These are phyloP conservation scores for Ophiothrix spiculata DNA, from an alignment of 35 echinoderm and acorn worm species.

Conservation along the genomic window DNA sequence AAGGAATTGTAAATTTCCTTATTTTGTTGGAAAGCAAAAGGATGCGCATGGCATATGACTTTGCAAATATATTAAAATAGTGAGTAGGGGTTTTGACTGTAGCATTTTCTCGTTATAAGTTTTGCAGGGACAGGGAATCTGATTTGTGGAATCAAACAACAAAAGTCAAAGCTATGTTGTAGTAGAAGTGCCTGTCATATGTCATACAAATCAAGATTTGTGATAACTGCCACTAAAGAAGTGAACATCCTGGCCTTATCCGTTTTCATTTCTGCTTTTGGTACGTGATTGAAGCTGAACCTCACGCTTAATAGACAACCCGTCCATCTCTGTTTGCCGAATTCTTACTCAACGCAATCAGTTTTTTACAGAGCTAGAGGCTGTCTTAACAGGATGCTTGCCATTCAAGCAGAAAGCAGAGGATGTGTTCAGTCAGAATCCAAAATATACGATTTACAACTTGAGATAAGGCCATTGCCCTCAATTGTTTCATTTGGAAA, in stretches of 20 bases:
- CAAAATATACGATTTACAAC: not conserved
- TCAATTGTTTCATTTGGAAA: not conserved
- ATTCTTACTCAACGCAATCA: not conserved
- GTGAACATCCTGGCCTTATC: not conserved
- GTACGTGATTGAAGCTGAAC: not conserved
- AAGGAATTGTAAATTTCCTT: too few relatives aligned
- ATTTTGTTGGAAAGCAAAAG: too few relatives aligned
- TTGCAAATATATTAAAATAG: too few relatives aligned
- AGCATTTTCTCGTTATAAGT: too few relatives aligned
- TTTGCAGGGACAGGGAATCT: too few relatives aligned
- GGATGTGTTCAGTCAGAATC: not conserved
- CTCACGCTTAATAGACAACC: not conserved
- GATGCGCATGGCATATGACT: too few relatives aligned
- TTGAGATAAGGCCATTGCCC: not conserved
- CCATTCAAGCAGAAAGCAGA: not conserved
- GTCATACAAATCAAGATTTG: not conserved
- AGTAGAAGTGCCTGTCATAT: too few relatives aligned
- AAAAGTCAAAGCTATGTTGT: too few relatives aligned
- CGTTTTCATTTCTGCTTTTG: not conserved
- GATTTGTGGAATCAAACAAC: too few relatives aligned
- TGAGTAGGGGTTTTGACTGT: too few relatives aligned
- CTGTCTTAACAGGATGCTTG: not conserved
- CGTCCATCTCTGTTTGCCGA: not conserved
- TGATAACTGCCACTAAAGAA: not conserved
- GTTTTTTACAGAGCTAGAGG: not conserved